Percentiles rank a stretch among this genome's conserved stretches.
Conservation (phyloP, 1,140 invertebrate species). For the Wiebesia pumilae region DNA sequence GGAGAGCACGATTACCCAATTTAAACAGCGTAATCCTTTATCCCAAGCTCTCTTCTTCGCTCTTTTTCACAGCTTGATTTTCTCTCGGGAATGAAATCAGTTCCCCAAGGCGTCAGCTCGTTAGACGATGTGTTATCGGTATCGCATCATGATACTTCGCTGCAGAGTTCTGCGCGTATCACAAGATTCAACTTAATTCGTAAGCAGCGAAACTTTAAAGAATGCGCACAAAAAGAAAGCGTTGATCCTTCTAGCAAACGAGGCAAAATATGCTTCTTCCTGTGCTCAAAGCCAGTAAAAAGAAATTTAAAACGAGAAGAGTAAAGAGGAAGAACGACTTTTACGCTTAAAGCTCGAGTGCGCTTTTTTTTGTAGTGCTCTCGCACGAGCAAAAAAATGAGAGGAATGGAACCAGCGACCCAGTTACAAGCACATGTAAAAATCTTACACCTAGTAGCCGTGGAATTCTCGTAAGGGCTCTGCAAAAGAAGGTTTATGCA, state of each 20-base stretch:
- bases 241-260: not conserved
- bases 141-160: not conserved
- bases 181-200: conserved; percentile 10
- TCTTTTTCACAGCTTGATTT: not conserved
- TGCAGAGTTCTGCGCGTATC: not conserved
- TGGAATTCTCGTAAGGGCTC: conserved; percentile 12
- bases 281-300: not conserved
- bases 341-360: conserved; percentile 10
- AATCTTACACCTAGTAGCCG: conserved; percentile 28
- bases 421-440: conserved; percentile 17
- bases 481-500: not conserved
- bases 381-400: not conserved
- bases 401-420: conserved; percentile 8
- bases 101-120: not conserved
- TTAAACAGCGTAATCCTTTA: conserved; percentile 18
- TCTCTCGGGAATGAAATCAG: not conserved
- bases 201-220: conserved; percentile 1
- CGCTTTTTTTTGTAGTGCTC: conserved; percentile 7
- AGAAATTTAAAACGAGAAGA: not conserved
- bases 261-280: not conserved
- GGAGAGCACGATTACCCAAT: not conserved
- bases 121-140: not conserved
- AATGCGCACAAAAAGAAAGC: not conserved
- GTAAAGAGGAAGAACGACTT: not conserved
- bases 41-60: not conserved